A percentile compares a stretch with the other conserved stretches of the same genome.
phyloP scores from a whole-genome alignment of 2,888 invertebrate genomes.

The Calameuta idolon region DNA sequence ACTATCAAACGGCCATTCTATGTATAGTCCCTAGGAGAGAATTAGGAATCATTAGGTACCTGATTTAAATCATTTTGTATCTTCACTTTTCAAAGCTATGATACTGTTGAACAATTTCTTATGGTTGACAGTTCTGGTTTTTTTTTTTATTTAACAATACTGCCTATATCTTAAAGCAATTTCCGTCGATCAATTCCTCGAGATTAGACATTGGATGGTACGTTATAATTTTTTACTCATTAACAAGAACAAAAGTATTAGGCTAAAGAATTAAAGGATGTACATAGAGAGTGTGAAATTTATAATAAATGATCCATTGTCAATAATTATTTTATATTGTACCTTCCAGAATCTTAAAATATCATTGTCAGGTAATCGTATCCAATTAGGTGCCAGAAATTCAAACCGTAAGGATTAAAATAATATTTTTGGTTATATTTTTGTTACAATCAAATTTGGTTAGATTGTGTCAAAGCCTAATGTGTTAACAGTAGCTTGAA shows the following conservation, averaged over 20 bases:
- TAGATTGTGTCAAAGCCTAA: no score
- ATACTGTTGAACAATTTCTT: background rate
- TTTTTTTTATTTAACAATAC: background rate
- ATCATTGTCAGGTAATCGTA: background rate
- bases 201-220: slow-evolving; percentile 18
- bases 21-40: background rate
- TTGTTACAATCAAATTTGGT: no score
- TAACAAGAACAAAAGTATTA: slow-evolving; percentile 21
- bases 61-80: background rate
- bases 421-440: no score
- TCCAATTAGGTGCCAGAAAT: no score
- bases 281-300: slow-evolving; percentile 33
- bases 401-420: no score
- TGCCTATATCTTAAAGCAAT: background rate
- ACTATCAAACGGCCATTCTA: background rate
- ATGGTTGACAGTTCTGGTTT: background rate
- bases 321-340: background rate
- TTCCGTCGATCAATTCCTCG: slow-evolving; percentile 2
- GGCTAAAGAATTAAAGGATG: slow-evolving; percentile 27
- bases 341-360: background rate
- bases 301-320: slow-evolving; percentile 29
- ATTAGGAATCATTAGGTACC: background rate
- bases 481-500: no score
- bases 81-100: background rate
- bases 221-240: slow-evolving; percentile 40